A percentile compares a stretch with the other conserved stretches of the same genome.
These are phyloP conservation scores for Sparidentex hasta DNA, from an alignment of 2,797 vertebrate genomes.

Conservation along the genomic window DNA sequence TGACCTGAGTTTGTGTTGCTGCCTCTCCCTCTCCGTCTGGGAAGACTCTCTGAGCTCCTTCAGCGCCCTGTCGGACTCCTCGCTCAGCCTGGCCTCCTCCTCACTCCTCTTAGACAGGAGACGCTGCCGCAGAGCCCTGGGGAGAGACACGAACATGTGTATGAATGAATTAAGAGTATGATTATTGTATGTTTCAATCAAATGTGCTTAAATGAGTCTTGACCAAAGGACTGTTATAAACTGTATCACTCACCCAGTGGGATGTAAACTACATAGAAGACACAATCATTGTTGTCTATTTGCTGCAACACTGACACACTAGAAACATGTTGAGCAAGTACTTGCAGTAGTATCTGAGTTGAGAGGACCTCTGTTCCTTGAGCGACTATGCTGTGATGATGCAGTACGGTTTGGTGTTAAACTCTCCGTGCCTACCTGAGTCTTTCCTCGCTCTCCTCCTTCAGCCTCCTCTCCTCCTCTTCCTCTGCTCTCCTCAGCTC, in stretches of 20 bases:
- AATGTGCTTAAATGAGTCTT: not conserved
- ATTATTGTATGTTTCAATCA: not conserved
- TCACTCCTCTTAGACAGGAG: conserved; percentile 76
- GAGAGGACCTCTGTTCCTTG: not conserved
- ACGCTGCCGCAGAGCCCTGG: conserved; percentile 80
- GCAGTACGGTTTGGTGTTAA: not conserved
- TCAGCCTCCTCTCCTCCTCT: conserved; percentile 72
- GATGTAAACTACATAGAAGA: not conserved
- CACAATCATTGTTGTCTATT: not conserved
- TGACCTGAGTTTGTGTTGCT: conserved; percentile 86
- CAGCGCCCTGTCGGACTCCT: conserved; percentile 73
- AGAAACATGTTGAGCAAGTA: not conserved
- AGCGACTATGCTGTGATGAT: not conserved
- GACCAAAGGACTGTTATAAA: not conserved
- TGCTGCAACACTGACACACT: not conserved
- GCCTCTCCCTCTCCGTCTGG: conserved; percentile 62
- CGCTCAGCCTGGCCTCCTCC: conserved; percentile 82
- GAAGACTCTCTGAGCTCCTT: conserved; percentile 75
- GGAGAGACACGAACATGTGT: not conserved
- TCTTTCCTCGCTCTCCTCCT: conserved; percentile 81
- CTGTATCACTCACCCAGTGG: not conserved
- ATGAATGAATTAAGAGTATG: not conserved
- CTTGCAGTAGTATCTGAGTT: not conserved
- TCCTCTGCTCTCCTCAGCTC: conserved; percentile 78
- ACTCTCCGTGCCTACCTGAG: conserved; percentile 81